These are phyloP conservation scores for Heterodera schachtii DNA, from an alignment of 1,140 invertebrate species.

Conservation along the genomic window DNA sequence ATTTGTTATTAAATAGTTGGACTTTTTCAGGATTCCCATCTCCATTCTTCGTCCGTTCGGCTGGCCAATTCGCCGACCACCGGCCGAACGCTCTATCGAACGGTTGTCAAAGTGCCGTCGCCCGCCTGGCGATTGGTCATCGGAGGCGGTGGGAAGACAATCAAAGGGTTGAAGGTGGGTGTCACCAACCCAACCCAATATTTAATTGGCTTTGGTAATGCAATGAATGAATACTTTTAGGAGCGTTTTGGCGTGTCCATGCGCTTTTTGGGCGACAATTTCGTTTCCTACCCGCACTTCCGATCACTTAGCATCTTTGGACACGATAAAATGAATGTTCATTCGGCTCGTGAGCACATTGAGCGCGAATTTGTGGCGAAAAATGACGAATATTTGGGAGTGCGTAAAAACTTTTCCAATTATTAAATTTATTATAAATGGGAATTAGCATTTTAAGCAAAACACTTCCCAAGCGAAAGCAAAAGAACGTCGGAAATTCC, in stretches of 20 bases:
- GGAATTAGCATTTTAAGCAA: neutral
- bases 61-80: neutral
- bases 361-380: neutral
- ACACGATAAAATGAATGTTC: neutral
- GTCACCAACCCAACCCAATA: no score
- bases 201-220: no score
- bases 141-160: neutral
- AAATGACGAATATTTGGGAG: neutral
- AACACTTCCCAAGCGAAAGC: neutral
- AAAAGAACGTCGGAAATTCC: neutral
- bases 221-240: neutral
- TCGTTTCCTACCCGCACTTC: neutral
- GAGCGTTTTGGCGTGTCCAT: neutral
- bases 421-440: neutral
- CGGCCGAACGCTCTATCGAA: neutral
- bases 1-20: neutral
- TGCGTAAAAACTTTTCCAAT: neutral
- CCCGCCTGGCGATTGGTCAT: conserved; percentile 3
- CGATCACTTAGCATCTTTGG: neutral
- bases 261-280: conserved; percentile 1
- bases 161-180: neutral
- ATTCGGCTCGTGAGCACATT: neutral
- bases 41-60: neutral
- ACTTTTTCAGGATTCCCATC: neutral
- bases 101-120: neutral